Percentiles rank a stretch among this genome's conserved stretches.
Evolutionary conservation across 2,888 invertebrate genomes (phyloP).

Genomic region (Pterostichus niger): DNA sequence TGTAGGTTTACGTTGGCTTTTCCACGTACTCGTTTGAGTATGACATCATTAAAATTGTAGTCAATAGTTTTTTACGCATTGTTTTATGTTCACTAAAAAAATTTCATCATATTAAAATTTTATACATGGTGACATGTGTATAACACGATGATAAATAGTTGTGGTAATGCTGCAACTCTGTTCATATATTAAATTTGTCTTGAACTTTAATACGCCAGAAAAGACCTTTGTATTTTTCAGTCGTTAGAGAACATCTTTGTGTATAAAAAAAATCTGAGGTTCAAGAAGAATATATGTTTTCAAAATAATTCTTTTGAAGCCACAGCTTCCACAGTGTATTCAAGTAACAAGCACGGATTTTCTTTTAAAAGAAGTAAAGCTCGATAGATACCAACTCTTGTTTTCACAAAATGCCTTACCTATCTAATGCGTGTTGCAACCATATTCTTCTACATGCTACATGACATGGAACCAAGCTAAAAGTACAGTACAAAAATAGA

Average conservation of each 20-base stretch:
- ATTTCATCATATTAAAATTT: constrained; percentile 2
- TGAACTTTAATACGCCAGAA: too few relatives aligned
- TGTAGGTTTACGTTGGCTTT: not conserved
- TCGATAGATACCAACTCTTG: too few relatives aligned
- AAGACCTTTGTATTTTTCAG: too few relatives aligned
- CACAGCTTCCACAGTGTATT: not conserved
- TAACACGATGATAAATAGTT: not conserved
- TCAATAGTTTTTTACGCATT: constrained; percentile 27
- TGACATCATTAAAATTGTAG: constrained; percentile 30
- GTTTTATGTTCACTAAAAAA: constrained; percentile 9
- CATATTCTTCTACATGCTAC: too few relatives aligned
- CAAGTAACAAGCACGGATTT: constrained; percentile 15
- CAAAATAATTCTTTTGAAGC: constrained; percentile 39
- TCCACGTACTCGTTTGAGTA: not conserved
- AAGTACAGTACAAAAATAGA: too few relatives aligned
- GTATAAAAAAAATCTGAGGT: not conserved
- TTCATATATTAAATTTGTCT: not conserved
- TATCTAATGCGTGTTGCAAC: not conserved
- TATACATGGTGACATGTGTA: not conserved
- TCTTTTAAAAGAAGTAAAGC: not conserved
- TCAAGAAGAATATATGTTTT: not conserved
- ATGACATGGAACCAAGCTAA: too few relatives aligned
- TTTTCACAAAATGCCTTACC: not conserved
- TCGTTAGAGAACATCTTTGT: too few relatives aligned
- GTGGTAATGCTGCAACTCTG: not conserved